Evolutionary conservation across 1,140 invertebrate genomes (phyloP).

Genomic region (Homarus americanus): DNA sequence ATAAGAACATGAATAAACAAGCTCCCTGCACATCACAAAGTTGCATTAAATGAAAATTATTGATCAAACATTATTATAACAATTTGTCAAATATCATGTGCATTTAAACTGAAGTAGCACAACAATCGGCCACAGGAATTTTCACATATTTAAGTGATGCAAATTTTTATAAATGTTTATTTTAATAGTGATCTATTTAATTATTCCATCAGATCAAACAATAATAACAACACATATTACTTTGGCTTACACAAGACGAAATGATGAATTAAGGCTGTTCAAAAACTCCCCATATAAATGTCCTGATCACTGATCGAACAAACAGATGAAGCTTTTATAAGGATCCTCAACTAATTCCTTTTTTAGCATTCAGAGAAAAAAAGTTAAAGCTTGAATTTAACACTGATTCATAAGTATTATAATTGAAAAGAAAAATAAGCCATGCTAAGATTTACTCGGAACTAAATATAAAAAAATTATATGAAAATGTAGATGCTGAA

Average conservation of each 20-base stretch:
- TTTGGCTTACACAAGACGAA: background rate
- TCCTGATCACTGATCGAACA: background rate
- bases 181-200: background rate
- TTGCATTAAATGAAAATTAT: background rate
- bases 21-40: conserved; percentile 36
- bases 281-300: background rate
- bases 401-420: background rate
- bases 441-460: background rate
- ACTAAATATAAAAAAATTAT: background rate
- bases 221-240: background rate
- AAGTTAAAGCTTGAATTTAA: background rate
- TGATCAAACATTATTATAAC: background rate
- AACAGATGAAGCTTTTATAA: background rate
- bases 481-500: background rate
- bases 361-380: background rate
- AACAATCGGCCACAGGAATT: background rate
- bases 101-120: background rate
- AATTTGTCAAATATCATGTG: background rate
- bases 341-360: background rate
- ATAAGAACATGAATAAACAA: conserved; percentile 24
- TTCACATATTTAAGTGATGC: background rate
- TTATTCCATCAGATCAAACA: background rate
- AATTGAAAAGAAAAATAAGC: background rate
- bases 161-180: background rate
- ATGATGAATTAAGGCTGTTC: background rate